Evolutionary conservation across 2,113 vertebrate genomes (phyloP).

Genomic region (Poicephalus gulielmi): DNA sequence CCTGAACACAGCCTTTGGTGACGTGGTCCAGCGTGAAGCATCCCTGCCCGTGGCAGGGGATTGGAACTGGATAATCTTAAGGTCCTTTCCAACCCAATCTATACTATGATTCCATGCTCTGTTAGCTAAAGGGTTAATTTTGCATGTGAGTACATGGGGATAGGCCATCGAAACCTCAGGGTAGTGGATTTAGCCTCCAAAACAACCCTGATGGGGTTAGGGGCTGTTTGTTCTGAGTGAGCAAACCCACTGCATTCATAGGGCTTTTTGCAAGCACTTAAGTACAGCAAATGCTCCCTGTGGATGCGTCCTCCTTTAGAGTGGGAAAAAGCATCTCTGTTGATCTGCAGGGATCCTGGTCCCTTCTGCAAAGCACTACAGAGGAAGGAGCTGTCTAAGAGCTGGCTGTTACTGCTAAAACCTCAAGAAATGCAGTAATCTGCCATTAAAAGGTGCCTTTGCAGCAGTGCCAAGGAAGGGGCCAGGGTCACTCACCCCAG

Average conservation of each 20-base stretch:
- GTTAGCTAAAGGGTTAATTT: background rate
- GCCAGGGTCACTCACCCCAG: background rate
- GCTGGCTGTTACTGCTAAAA: background rate
- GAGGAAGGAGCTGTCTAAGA: background rate
- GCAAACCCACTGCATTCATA: background rate
- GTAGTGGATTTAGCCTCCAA: background rate
- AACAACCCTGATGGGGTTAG: background rate
- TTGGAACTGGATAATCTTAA: background rate
- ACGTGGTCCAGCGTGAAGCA: no score
- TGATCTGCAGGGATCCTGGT: background rate
- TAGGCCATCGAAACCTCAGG: rapidly evolving
- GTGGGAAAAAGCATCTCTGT: background rate
- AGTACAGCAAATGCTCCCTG: background rate
- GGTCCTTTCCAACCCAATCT: background rate
- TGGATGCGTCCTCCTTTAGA: background rate
- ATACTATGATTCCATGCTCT: background rate
- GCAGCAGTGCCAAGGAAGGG: background rate
- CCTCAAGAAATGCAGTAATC: background rate
- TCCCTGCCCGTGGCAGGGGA: background rate
- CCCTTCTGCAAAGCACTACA: background rate
- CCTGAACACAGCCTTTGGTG: background rate
- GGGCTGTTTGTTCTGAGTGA: background rate
- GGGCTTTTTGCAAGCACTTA: background rate
- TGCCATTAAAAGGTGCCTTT: background rate
- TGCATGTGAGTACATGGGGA: rapidly evolving